Base-by-base conservation (phyloP, 1,140 invertebrate species). In the Drosophila guanche region DNA sequence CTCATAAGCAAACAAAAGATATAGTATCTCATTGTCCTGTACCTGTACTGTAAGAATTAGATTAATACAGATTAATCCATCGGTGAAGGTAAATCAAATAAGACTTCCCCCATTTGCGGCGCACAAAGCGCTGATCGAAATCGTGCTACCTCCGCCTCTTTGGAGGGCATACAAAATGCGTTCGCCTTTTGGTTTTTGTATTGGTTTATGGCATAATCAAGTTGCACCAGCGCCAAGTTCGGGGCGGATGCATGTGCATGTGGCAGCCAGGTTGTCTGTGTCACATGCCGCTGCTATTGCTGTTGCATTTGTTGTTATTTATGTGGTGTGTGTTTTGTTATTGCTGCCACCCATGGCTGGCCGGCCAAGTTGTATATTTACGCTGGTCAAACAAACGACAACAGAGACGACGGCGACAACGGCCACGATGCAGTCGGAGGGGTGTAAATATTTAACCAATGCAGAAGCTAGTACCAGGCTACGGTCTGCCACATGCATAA, bases 201-300 rank as follows among this genome's bases (percentile, higher is more conserved):
- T 81, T 63, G 72, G 53, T 59, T 70, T 70, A 78, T 88, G 84
- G 83, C 83, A 86, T 86, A 86, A 83, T 88, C 78, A 83, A 83
- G 66, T 80, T 74, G 33, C 33, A 74, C 42, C 67, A 79, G 50
- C 58, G 41, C 68, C 70, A 73, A 79, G 69, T 72, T 70, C 67
- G 56, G 46, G 59, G 52, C 75, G 79, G 79, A 71, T 83, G 79
- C 66, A 84, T 63, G 62, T 75, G 75, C 75, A 63, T 22, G 27
- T 47, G 47, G 46, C 60, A 68, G 76, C 65, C 80, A 84, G 86
- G 53, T 76, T 85, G 80, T 85, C 80, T 79, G 58, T 85, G 80
- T 85, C 83, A 86, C 65, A 85, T 63, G 37, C n/a, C 8, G 29
- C 16, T 43, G 43, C 25, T 62, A 62, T 54, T 48, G 40, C 27